Base-by-base conservation (phyloP, 2,888 invertebrate genomes). In the Serrognathus titanus region DNA sequence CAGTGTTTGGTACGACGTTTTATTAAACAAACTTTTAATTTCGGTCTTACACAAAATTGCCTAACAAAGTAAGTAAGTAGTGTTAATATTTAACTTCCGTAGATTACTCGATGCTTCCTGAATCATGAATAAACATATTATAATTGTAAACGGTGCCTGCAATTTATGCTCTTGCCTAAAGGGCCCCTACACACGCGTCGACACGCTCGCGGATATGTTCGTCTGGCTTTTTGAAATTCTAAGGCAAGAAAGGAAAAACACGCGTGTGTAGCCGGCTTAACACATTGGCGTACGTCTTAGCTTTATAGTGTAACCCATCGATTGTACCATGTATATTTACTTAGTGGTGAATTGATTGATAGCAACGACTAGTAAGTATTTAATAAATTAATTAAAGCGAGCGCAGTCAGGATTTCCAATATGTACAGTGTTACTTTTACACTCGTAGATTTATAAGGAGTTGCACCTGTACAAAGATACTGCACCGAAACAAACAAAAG, bases 381-480 rank as follows among this genome's bases (percentile, higher is more conserved):
- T 31, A 31, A 31, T 31, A 31, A n/a, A 7, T 31, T 31, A 31
- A 31, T 31, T 4, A 31, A 7, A 46, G 43, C 31, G 50, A 31
- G 48, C 40, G 48, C 40, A 40, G 45, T 51, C 31, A 38, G 31
- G 48, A 37, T 57, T 46, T 48, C 53, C 36, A 57, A 51, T 16
- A 16, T 66, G 66, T 66, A 66, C 66, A 66, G 66, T 66, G 65
- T 63, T 65, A 65, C 63, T 61, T 65, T 61, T 56, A 47, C 56
- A 51, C 46, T 39, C 9, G 41, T 56, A 51, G 40, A 47, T 51
- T 51, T 56, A 56, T 50, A 51, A 45, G n/a, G 10, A 50, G 51
- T 45, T 51, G 16, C 37, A 48, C 48, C 12, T 48, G 48, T 48
- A 48, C 11, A 43, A 35, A 48, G 16, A 20, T 20, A 35, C 20